Evolutionary conservation across 2,888 invertebrate species (phyloP).

Genomic region (Atherix ibis): DNA sequence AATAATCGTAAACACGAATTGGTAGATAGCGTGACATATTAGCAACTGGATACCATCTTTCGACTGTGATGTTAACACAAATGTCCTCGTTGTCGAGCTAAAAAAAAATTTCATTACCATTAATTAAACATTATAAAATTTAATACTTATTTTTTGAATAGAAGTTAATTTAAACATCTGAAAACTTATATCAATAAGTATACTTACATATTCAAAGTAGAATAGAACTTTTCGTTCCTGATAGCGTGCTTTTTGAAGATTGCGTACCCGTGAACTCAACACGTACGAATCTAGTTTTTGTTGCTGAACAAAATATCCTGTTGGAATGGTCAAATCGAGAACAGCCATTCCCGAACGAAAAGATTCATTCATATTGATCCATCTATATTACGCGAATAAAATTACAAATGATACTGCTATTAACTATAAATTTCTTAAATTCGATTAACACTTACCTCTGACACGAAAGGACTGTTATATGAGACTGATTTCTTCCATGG

Average conservation of each 20-base stretch:
- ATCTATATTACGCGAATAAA: too few species aligned
- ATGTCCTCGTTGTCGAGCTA: constrained; percentile 70
- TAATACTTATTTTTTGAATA: constrained; percentile 1
- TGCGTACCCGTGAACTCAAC: constrained; percentile 56
- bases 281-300: constrained; percentile 78
- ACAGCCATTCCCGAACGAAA: constrained; percentile 77
- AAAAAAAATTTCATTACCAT: constrained; percentile 14
- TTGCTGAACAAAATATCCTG: constrained; percentile 82
- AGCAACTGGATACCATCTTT: constrained; percentile 91
- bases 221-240: constrained; percentile 69
- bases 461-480: constrained; percentile 72
- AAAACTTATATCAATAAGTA: not conserved
- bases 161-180: not conserved
- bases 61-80: constrained; percentile 83
- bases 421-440: too few species aligned
- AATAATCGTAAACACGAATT: constrained; percentile 85
- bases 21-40: constrained; percentile 90
- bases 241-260: constrained; percentile 73
- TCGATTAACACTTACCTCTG: constrained; percentile 50
- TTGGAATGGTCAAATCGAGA: constrained; percentile 72
- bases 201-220: constrained; percentile 83
- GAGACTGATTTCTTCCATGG: constrained; percentile 86
- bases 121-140: not conserved
- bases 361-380: constrained; percentile 64
- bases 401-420: too few species aligned